Conservation (phyloP, 2,797 vertebrate species). For the Hybognathus amarus region DNA sequence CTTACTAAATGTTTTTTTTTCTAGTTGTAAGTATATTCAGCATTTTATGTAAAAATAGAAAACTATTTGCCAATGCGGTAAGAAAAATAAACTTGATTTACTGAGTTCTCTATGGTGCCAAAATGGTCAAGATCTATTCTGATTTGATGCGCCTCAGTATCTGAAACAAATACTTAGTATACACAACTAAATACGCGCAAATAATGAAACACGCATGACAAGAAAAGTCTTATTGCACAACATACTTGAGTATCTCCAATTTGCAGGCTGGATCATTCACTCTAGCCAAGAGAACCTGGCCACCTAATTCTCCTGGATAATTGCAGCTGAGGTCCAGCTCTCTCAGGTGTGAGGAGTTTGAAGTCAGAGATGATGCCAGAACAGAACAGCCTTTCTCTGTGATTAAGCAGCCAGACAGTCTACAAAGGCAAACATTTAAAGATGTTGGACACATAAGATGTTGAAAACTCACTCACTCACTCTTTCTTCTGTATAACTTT, state of each 20-base stretch:
- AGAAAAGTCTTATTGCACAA: neutral
- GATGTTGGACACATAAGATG: neutral
- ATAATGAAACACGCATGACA: neutral
- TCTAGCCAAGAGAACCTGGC: conserved; percentile 40
- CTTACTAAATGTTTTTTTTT: no score
- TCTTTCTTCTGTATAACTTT: no score
- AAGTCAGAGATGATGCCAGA: conserved; percentile 43
- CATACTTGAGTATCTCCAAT: conserved; percentile 57
- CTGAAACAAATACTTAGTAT: neutral
- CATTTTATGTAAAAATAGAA: no score
- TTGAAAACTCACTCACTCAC: no score
- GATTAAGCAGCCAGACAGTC: conserved; percentile 54
- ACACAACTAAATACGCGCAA: neutral
- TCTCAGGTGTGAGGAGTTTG: conserved; percentile 41
- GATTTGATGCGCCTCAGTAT: neutral
- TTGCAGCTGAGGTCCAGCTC: conserved; percentile 64
- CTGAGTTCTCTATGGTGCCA: no score
- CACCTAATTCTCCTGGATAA: conserved; percentile 50
- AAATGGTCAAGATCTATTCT: neutral
- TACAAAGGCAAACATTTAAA: conserved; percentile 17
- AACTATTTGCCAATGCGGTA: neutral
- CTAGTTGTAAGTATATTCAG: no score
- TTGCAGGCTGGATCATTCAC: conserved; percentile 44
- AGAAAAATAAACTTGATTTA: neutral
- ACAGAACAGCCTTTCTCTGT: conserved; percentile 53